Base-by-base conservation (phyloP, 2,113 vertebrate genomes). In the Solea senegalensis region DNA sequence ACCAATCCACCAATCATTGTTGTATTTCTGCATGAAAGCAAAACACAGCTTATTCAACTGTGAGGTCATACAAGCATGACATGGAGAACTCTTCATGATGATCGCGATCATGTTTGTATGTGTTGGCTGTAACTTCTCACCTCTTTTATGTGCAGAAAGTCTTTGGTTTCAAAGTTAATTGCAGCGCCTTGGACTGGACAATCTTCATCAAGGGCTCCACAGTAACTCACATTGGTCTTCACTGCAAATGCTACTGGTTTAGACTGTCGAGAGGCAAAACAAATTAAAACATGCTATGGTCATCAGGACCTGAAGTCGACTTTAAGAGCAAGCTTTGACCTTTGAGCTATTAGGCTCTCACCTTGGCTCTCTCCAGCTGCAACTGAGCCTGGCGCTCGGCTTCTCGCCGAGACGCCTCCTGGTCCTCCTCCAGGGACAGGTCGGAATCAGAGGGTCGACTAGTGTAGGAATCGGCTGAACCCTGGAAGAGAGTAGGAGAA, bases 131-230 rank as follows among this genome's bases (percentile, higher is more conserved):
- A 8, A 56, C 28, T 2, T 50, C 90, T 83, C 83, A 97, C 97
- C 95, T 98, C 97, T 89, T 98, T 98, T 92, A 98, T 98, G 88
- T 98, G 97, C 86, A 98, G 94, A 87, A 98, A 98, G 82, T 98
- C 97, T 92, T 96, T 98, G 92, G 96, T 95, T 91, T 98, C 97
- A 62, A 98, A 98, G 93, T 96, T 96, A 87, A 98, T 96, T 76
- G 96, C 96, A 66, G 97, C 90, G 70, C 97, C 97, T 91, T 98
- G 96, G 76, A 98, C 96, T 0, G 97, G 97, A 78, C 96, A 93
- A 21, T 97, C 96, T 73, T 97, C 96, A 41, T 91, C 93, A 9
- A 95, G 94, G 0, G 95, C 95, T 0, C 96, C 96, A 52, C 96
- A 97, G 90, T 99, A 98, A 87, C 95, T 96, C 0, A 98, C 96